Base-by-base conservation (phyloP, 2,888 invertebrate species). In the Sarcophaga rosellei region DNA sequence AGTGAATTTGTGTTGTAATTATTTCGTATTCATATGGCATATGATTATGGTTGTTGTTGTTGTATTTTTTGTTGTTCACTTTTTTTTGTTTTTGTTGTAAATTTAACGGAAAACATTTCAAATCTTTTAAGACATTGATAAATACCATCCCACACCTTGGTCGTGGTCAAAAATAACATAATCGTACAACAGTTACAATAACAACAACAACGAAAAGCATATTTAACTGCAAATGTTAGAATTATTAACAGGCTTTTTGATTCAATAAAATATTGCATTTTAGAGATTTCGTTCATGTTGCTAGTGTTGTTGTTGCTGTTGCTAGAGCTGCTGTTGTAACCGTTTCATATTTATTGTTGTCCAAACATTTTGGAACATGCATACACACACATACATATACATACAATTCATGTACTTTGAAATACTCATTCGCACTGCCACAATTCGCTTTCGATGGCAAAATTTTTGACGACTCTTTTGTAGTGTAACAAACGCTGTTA, bases 71-170 rank as follows among this genome's bases (percentile, higher is more conserved):
- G n/a, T 35, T 61, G 12, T 73, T 73, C 35, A 10, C 2, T 35
- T 35, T 66, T 45, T 66, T 20, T 66, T 57, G n/a, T 25, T 66
- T 10, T 21, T 68, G 21, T 72, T 68, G 66, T 83, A 68, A 21
- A 23, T 62, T 66, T 84, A 84, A 87, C 80, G 77, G 72, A 87
- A 87, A 87, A 87, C 61, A 86, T 87, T 86, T 85, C 63, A 84
- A 87, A 86, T 85, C 88, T 88, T 84, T 88, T 83, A 83, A 75
- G 88, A 86, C 87, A 80, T 88, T 88, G 88, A 88, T 87, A 88
- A 88, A 88, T 88, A 86, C 88, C 88, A 88, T 88, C 88, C 88
- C 88, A 88, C 88, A 88, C 87, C 88, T 88, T 83, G 79, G 61
- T 84, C 84, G 84, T 84, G 84, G 84, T 84, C 84, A 84, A 80